Conservation (phyloP, 2,888 invertebrate species). For the Caenorhabditis parvicauda region DNA sequence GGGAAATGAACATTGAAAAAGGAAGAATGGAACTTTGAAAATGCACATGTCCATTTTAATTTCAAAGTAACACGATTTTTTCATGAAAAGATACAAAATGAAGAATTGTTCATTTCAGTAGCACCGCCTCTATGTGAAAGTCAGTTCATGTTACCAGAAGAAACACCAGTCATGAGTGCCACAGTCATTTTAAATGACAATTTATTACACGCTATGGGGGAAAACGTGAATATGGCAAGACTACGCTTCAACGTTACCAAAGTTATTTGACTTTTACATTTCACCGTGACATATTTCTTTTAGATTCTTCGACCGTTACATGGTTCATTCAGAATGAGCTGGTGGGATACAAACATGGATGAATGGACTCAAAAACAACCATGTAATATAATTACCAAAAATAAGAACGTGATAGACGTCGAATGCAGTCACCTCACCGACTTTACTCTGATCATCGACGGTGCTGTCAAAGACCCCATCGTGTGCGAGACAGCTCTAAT, state of each 20-base stretch:
- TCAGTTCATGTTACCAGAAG: conserved; percentile 10
- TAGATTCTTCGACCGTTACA: conserved; percentile 33
- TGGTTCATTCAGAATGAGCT: conserved; percentile 26
- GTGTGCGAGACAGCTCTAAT: conserved; percentile 26
- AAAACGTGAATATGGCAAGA: conserved; percentile 12
- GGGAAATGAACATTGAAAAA: too few relatives aligned
- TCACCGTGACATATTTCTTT: neutral
- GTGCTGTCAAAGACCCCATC: conserved; percentile 18
- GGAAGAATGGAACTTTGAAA: too few relatives aligned
- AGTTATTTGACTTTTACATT: conserved; percentile 1
- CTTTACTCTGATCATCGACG: conserved; percentile 41
- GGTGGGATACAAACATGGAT: conserved; percentile 22
- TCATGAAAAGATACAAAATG: neutral
- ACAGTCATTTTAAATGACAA: conserved; percentile 10
- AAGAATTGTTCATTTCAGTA: conserved; percentile 4
- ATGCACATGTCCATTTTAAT: too few relatives aligned
- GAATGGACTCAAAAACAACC: conserved; percentile 24
- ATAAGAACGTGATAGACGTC: conserved; percentile 28
- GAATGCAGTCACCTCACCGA: conserved; percentile 47
- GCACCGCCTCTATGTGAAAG: conserved; percentile 6
- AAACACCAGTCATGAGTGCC: conserved; percentile 25
- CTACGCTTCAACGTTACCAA: conserved; percentile 26
- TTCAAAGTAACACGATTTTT: too few relatives aligned
- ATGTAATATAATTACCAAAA: conserved; percentile 16
- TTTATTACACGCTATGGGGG: neutral